Conservation (phyloP, 2,888 invertebrate species). For the Panopea generosa region DNA sequence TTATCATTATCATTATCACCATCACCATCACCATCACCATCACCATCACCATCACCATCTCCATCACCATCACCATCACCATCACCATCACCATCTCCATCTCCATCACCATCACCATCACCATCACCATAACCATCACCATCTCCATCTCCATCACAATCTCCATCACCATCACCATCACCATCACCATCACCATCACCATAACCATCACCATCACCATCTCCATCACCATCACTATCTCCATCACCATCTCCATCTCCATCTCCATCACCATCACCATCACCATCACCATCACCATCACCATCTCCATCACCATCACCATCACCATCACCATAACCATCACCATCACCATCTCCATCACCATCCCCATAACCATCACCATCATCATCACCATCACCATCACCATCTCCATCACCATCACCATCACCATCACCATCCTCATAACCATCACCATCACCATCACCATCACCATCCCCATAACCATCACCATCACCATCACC, state of each 20-base stretch:
- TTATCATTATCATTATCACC: constrained; percentile 14
- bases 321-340: too few relatives aligned
- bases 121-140: too few relatives aligned
- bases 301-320: neutral
- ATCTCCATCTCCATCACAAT: constrained; percentile 20
- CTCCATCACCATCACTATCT: constrained; percentile 19
- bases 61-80: constrained; percentile 17
- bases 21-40: constrained; percentile 14
- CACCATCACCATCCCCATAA: constrained; percentile 21
- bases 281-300: constrained; percentile 20
- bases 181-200: too few relatives aligned
- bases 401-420: constrained; percentile 14
- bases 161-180: constrained; percentile 27
- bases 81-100: constrained; percentile 19
- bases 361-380: constrained; percentile 1
- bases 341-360: neutral
- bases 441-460: constrained; percentile 18
- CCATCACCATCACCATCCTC: constrained; percentile 17
- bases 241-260: constrained; percentile 21
- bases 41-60: constrained; percentile 20
- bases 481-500: constrained; percentile 1
- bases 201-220: too few relatives aligned
- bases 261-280: too few relatives aligned
- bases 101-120: too few relatives aligned
- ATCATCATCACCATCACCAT: constrained; percentile 3